Evolutionary conservation across 2,797 vertebrate genomes (phyloP).

Genomic region (Cyclopterus lumpus): DNA sequence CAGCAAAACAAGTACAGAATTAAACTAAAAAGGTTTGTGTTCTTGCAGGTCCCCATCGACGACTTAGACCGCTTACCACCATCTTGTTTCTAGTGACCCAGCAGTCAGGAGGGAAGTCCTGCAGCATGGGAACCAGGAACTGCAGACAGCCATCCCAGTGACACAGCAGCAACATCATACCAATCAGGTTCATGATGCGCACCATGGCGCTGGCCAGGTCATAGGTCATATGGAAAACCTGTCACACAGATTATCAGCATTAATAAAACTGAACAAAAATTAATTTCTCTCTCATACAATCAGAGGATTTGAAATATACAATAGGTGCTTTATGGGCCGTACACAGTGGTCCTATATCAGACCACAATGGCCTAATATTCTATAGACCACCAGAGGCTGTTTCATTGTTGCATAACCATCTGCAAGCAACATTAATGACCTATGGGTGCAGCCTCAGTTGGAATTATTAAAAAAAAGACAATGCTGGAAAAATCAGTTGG

Average conservation of each 20-base stretch:
- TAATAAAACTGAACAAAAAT: constrained; percentile 43
- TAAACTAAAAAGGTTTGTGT: not conserved
- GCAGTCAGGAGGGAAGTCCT: constrained; percentile 95
- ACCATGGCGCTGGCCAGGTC: constrained; percentile 98
- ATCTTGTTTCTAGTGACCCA: constrained; percentile 98
- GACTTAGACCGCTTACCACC: constrained; percentile 90
- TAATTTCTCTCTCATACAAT: constrained; percentile 49
- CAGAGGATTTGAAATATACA: constrained; percentile 66
- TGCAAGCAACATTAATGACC: constrained; percentile 66
- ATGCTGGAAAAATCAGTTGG: constrained; percentile 34
- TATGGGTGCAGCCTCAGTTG: constrained; percentile 31
- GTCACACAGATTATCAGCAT: constrained; percentile 58
- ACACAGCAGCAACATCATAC: constrained; percentile 98
- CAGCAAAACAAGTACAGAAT: not conserved
- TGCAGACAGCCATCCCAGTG: constrained; percentile 99
- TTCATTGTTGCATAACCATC: constrained; percentile 63
- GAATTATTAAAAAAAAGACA: constrained; percentile 56
- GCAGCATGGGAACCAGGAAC: constrained; percentile 98
- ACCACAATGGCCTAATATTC: constrained; percentile 72
- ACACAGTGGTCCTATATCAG: constrained; percentile 47
- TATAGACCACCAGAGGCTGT: constrained; percentile 58
- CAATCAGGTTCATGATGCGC: constrained; percentile 96
- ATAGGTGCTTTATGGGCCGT: constrained; percentile 32
- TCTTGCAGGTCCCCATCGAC: not conserved
- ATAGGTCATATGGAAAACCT: constrained; percentile 99